phyloP scores from a whole-genome alignment of 2,113 vertebrate species.

The Oncorhynchus tshawytscha region DNA sequence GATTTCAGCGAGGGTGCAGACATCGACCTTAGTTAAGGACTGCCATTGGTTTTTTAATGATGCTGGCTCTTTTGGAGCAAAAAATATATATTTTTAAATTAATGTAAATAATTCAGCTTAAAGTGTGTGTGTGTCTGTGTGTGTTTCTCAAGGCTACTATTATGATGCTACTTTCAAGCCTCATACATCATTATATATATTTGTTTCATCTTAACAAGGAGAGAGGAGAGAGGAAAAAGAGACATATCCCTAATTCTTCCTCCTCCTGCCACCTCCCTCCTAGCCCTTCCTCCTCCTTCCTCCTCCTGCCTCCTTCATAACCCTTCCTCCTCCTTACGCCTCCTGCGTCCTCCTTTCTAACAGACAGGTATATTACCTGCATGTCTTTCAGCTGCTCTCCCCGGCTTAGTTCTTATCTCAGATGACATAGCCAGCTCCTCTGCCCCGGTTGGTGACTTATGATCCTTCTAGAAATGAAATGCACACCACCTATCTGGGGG shows the following conservation, averaged over 20 bases:
- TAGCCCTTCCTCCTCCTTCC: neutral
- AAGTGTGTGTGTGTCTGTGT: no score
- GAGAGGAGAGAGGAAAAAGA: neutral
- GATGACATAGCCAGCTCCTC: conserved; percentile 12
- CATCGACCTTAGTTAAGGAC: no score
- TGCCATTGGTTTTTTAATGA: no score
- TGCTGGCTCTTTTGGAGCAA: no score
- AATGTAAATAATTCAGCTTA: no score
- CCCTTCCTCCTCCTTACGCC: neutral
- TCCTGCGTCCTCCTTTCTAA: no score
- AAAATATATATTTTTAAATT: no score
- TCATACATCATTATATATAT: neutral
- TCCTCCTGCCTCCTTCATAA: no score
- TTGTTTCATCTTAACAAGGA: neutral
- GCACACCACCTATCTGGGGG: conserved; percentile 11
- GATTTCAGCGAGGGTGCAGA: no score
- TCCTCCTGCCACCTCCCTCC: neutral
- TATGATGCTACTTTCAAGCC: neutral
- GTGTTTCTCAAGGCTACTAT: no score
- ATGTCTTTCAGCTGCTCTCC: conserved; percentile 4
- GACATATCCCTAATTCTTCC: neutral
- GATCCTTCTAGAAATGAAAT: conserved; percentile 14
- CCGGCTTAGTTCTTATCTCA: conserved; percentile 16
- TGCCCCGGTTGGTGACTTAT: conserved; percentile 9
- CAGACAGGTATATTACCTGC: conserved; percentile 4